Percentiles rank a stretch among this genome's conserved stretches.
Conservation (phyloP, 2,797 vertebrate genomes). For the Discoglossus pictus region DNA sequence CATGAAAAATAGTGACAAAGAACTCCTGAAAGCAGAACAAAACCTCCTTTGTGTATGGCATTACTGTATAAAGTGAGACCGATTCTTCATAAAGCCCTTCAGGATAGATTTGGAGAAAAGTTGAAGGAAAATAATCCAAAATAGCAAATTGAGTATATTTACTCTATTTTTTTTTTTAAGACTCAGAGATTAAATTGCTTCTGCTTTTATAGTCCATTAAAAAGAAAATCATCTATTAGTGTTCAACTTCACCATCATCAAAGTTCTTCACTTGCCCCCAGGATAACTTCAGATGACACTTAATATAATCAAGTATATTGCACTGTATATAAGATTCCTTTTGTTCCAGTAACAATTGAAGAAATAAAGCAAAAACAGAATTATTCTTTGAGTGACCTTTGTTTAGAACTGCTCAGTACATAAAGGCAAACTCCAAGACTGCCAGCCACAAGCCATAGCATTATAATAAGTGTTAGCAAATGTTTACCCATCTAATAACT, state of each 20-base stretch:
- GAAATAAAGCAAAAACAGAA: too few species aligned
- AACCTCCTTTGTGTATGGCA: not conserved
- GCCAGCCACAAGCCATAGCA: too few species aligned
- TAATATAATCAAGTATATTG: conserved; percentile 10
- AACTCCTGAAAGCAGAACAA: not conserved
- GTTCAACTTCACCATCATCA: too few species aligned
- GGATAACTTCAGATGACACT: not conserved
- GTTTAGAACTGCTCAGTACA: too few species aligned
- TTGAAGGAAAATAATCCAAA: not conserved
- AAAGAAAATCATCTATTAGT: not conserved
- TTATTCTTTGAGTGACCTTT: too few species aligned
- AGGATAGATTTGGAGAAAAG: not conserved
- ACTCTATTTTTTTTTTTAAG: not conserved
- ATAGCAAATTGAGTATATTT: not conserved
- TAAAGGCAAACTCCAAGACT: too few species aligned
- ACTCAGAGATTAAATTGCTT: not conserved
- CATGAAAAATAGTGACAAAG: not conserved
- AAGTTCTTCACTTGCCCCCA: not conserved
- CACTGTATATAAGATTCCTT: not conserved
- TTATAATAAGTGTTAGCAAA: too few species aligned
- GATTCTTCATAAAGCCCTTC: not conserved
- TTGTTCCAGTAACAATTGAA: too few species aligned
- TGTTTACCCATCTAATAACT: too few species aligned
- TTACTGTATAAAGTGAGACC: not conserved
- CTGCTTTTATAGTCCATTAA: not conserved